Evolutionary conservation across 2,888 invertebrate species (phyloP).

Genomic region (Fragum sueziense): DNA sequence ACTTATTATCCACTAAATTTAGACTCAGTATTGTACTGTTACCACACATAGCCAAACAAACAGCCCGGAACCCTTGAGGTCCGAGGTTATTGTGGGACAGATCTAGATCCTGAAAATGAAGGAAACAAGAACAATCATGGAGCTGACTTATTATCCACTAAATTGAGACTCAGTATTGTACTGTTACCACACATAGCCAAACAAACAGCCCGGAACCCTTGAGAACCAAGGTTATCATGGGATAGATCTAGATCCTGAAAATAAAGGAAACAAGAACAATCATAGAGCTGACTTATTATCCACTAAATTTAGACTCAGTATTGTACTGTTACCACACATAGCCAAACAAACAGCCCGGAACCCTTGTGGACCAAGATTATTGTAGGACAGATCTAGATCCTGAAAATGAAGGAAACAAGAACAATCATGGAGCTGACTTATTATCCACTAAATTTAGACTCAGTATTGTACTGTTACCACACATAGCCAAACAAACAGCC

Average conservation of each 20-base stretch:
- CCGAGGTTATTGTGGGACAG: constrained; percentile 70
- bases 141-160: constrained; percentile 73
- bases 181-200: constrained; percentile 69
- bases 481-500: constrained; percentile 71
- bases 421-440: constrained; percentile 56
- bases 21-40: constrained; percentile 69
- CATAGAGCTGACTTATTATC: constrained; percentile 70
- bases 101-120: constrained; percentile 66
- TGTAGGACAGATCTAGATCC: constrained; percentile 72
- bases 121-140: constrained; percentile 63
- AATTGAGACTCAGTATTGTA: constrained; percentile 69
- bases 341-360: constrained; percentile 74
- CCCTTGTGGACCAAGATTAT: constrained; percentile 73
- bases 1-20: constrained; percentile 72
- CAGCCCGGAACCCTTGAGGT: constrained; percentile 71
- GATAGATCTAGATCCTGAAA: constrained; percentile 73
- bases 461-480: constrained; percentile 65
- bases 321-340: constrained; percentile 67
- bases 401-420: no score
- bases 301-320: constrained; percentile 71
- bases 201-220: constrained; percentile 72
- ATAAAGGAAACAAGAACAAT: no score
- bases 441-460: constrained; percentile 74
- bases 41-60: constrained; percentile 71
- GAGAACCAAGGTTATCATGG: constrained; percentile 73